phyloP scores from a whole-genome alignment of 2,888 invertebrate species.

The Cephus sareptanus region DNA sequence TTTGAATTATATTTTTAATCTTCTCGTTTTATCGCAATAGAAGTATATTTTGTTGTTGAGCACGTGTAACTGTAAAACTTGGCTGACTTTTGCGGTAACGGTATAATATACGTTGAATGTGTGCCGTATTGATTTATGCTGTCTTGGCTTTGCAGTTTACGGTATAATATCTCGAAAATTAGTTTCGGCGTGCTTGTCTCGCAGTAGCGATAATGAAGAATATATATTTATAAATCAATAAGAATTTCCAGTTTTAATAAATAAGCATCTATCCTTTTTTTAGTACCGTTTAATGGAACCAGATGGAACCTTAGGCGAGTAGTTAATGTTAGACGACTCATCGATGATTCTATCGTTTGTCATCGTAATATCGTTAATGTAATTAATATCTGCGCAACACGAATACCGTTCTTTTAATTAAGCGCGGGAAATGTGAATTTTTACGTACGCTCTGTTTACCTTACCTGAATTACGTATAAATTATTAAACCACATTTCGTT shows the following conservation, averaged over 20 bases:
- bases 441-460: background rate
- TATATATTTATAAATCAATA: background rate
- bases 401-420: background rate
- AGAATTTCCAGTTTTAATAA: background rate
- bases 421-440: background rate
- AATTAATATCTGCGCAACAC: background rate
- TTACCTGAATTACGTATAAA: background rate
- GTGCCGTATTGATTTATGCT: background rate
- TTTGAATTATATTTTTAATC: background rate
- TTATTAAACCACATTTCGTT: background rate
- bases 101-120: background rate
- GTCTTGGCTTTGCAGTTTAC: background rate
- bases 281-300: background rate
- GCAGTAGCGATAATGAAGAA: background rate
- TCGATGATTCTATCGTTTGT: background rate
- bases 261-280: background rate
- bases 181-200: background rate
- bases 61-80: background rate
- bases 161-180: background rate
- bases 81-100: background rate
- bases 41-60: background rate
- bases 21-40: background rate
- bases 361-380: background rate
- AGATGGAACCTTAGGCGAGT: background rate
- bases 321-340: background rate